Base-by-base conservation (phyloP, 1,140 invertebrate species). In the Drosophila subpulchrella region DNA sequence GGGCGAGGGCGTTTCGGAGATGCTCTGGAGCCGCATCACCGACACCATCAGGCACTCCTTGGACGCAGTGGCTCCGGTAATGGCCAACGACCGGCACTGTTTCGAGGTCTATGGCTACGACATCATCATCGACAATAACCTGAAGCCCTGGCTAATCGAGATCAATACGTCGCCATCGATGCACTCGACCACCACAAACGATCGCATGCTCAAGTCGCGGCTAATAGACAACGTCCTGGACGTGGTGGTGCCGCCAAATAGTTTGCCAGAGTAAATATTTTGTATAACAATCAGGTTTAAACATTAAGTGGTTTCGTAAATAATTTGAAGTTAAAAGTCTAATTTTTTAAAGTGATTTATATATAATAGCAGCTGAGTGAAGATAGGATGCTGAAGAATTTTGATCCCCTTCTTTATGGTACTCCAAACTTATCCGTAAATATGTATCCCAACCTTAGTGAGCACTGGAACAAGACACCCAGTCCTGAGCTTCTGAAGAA, bases 101-200 rank as follows among this genome's bases (percentile, higher is more conserved):
- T 98, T 98, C 91, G 97, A 98, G 92, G 96, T 98, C 82, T 97
- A 97, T 75, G 97, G 97, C 30, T 98, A 98, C 83, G 97, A 98
- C 85, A 96, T 98, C 46, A 94, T 98, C 20, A 96, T 98, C 56
- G 97, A 98, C 85, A 95, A 95, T 46, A 94, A 95, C 74, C 91
- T 98, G 30, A 97, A 97, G 67, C 97, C 97, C 1, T 98, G 97
- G 97, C 93, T 98, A 4, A 94, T 98, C 3, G 97, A 98, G 93
- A 96, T 96, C 85, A 99, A 99, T 91, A 97, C 98, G 1, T 99
- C 98, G 0, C 98, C 98, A 0, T 98, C 98, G 0, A 92, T 99
- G 20, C 97, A 97, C 7, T 98, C 98, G 4, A 99, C 98, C 6
- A 99, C 98, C 0, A 96, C 97, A 0, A 98, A 97, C 91, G 98